Evolutionary conservation across 1,140 invertebrate species (phyloP), one percentile per base, ranked within the genome.

Genomic region (Teleopsis dalmanni): DNA sequence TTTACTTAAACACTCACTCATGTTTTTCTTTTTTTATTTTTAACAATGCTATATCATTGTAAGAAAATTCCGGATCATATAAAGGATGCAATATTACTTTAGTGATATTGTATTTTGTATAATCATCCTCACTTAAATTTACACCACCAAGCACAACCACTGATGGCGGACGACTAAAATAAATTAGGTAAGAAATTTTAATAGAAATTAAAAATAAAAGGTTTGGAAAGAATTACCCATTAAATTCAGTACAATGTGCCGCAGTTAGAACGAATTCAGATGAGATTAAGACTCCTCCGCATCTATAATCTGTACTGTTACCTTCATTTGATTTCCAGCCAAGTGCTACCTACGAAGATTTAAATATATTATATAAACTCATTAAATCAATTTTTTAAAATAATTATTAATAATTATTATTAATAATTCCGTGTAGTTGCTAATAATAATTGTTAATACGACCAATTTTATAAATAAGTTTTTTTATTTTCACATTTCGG

Each of bases 261-360:
- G 76, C 77, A 4, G 76, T 79, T 37, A 78, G 44, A 10, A 78
- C 66, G 56, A 71, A 77, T 48, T 57, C 16, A 8, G n/a, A 13
- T 10, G 18, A 23, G 3, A 48, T 48, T 22, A 48, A 34, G 6
- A 40, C 38, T 2, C 38, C 37, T 18, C 47, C 47, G 18, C 47
- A 48, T 42, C 34, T 41, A 22, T 34, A 48, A 4, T 48, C 38
- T 14, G 21, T 34, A 10, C 16, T 22, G 19, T 16, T 33, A 6
- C 22, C 8, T 4, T 25, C 9, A 13, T 21, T n/a, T 18, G 44
- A 34, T 18, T n/a, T 14, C 47, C 47, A 48, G 23, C 37, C 47
- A 34, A 48, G 29, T 22, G 47, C 47, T 3, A 41, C 47, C 47
- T 47, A 16, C n/a, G n/a, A n/a, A n/a, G n/a, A n/a, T n/a, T n/a